phyloP scores from a whole-genome alignment of 2,797 vertebrate genomes.

The Buceros bicornis region DNA sequence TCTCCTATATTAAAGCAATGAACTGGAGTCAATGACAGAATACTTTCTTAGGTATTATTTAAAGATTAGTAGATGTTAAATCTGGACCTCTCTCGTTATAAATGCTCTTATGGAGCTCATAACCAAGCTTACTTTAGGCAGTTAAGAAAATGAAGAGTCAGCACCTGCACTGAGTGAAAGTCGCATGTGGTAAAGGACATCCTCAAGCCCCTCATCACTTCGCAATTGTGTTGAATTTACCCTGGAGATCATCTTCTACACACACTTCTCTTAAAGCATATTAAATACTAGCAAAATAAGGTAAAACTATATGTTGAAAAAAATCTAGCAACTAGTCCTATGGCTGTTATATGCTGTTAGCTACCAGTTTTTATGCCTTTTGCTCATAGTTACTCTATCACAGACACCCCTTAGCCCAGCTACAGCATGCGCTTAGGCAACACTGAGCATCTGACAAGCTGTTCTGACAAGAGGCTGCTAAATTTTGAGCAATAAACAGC shows the following conservation, averaged over 20 bases:
- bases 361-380: background rate
- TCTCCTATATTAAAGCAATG: background rate
- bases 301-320: background rate
- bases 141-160: background rate
- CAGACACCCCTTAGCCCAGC: background rate
- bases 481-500: background rate
- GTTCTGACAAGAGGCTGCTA: background rate
- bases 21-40: background rate
- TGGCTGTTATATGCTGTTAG: background rate
- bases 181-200: background rate
- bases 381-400: background rate
- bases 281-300: background rate
- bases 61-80: background rate
- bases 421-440: rapidly evolving
- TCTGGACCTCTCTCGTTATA: background rate
- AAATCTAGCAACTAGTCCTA: background rate
- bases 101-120: background rate
- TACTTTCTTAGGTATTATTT: background rate
- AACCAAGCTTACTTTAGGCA: background rate
- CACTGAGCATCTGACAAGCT: background rate
- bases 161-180: background rate
- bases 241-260: background rate
- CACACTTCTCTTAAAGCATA: background rate
- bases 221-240: background rate
- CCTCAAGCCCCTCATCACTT: background rate